Evolutionary conservation across 23 tunicate species (phyloP).

Genomic region (Styela plicata): DNA sequence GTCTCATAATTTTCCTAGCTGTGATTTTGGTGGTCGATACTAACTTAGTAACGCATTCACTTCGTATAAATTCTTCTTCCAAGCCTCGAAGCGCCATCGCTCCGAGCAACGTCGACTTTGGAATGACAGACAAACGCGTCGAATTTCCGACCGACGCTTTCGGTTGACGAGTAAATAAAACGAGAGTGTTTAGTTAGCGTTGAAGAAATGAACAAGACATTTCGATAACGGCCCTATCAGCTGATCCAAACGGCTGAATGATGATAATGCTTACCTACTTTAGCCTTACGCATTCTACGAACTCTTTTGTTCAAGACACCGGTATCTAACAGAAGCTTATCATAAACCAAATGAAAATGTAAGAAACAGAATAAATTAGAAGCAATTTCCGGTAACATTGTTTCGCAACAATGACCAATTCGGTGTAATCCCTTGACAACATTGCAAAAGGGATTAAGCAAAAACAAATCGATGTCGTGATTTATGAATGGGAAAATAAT

Average conservation of each 20-base stretch:
- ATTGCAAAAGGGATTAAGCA: too few relatives aligned
- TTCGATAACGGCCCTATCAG: neutral
- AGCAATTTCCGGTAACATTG: too few relatives aligned
- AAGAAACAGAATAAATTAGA: too few relatives aligned
- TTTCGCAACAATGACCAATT: too few relatives aligned
- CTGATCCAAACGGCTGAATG: neutral
- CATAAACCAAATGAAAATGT: too few relatives aligned
- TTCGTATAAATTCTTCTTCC: constrained; percentile 24
- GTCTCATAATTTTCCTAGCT: neutral
- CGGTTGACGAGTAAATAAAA: neutral
- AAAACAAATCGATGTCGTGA: too few relatives aligned
- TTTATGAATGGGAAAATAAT: too few relatives aligned
- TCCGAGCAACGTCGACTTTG: neutral
- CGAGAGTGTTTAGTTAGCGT: neutral
- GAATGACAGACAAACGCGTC: neutral
- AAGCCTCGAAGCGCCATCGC: constrained; percentile 31
- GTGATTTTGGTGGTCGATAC: constrained; percentile 1
- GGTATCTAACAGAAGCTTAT: too few relatives aligned
- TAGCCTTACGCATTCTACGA: too few relatives aligned
- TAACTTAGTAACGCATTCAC: constrained; percentile 21
- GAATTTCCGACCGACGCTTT: neutral
- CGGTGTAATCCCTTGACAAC: too few relatives aligned
- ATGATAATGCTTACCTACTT: too few relatives aligned
- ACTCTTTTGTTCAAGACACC: too few relatives aligned
- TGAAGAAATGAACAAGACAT: neutral